Evolutionary conservation across 1,140 invertebrate species (phyloP).

Genomic region (Drosophila subobscura): DNA sequence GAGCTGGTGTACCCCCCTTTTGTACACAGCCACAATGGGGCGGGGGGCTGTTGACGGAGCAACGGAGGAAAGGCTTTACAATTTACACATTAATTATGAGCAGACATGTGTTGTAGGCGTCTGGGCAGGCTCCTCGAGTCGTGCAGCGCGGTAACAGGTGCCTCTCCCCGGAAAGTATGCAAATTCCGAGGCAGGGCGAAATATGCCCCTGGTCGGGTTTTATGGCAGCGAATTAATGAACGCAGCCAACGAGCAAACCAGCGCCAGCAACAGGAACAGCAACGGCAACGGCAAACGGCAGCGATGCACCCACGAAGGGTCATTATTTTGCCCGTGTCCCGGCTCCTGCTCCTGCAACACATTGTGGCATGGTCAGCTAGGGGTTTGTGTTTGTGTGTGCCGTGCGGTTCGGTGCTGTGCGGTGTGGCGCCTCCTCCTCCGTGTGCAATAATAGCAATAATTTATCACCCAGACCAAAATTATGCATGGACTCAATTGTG

Average conservation of each 20-base stretch:
- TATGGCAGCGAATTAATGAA: conserved; percentile 82
- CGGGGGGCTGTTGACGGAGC: conserved; percentile 6
- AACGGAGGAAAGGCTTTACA: conserved; percentile 62
- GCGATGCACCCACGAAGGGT: conserved; percentile 44
- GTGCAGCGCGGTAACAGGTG: conserved; percentile 71
- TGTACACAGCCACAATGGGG: conserved; percentile 63
- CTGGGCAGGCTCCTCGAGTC: conserved; percentile 39
- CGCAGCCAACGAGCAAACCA: conserved; percentile 63
- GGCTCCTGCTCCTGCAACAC: conserved; percentile 28
- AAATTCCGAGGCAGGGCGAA: conserved; percentile 71
- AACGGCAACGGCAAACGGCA: conserved; percentile 28
- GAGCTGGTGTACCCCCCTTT: conserved; percentile 58
- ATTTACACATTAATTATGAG: conserved; percentile 83
- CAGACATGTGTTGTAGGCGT: conserved; percentile 80
- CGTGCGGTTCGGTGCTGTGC: neutral
- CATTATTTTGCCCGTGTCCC: conserved; percentile 63
- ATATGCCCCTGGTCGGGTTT: conserved; percentile 67
- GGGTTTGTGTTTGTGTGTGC: conserved; percentile 22
- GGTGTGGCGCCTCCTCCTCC: conserved; percentile 5
- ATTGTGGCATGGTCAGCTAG: conserved; percentile 30
- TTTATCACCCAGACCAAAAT: conserved; percentile 75
- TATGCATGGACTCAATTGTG: conserved; percentile 81
- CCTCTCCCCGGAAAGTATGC: conserved; percentile 63
- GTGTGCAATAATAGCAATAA: conserved; percentile 78
- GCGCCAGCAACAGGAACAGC: neutral